Evolutionary conservation across 2,888 invertebrate species (phyloP).

Genomic region (Dioctria linearis): DNA sequence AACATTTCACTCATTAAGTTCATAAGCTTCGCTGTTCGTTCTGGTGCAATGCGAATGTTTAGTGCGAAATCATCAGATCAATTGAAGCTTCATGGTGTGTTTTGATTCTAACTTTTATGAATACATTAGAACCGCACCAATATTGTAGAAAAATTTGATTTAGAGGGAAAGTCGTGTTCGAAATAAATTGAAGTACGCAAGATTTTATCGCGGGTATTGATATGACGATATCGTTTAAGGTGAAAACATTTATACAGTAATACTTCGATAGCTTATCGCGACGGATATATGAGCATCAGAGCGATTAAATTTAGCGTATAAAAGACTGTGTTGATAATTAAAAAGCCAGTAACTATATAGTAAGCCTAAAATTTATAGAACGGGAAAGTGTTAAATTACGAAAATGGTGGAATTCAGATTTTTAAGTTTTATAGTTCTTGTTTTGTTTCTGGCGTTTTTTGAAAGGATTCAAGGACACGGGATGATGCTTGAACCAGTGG

Average conservation of each 20-base stretch:
- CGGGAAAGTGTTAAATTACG: background rate
- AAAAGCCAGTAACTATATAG: no score
- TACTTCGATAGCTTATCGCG: constrained; percentile 26
- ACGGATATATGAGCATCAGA: background rate
- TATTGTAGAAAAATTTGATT: no score
- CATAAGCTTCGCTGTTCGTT: no score
- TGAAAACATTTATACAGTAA: constrained; percentile 1
- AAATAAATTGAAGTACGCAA: no score
- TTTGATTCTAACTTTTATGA: no score
- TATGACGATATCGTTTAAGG: background rate
- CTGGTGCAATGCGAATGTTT: no score
- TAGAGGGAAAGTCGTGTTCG: no score
- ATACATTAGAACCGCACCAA: no score
- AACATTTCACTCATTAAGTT: no score
- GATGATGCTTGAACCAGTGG: constrained; percentile 73
- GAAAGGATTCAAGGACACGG: constrained; percentile 70
- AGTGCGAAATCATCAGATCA: no score
- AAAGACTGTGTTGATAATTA: background rate
- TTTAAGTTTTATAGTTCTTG: background rate
- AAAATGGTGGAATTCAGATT: constrained; percentile 9
- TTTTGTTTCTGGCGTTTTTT: background rate
- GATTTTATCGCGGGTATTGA: background rate
- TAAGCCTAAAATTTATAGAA: background rate
- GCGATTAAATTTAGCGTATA: constrained; percentile 19
- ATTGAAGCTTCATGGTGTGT: no score